These are phyloP conservation scores for Pseudorasbora parva DNA, from an alignment of 2,113 vertebrate species.

Conservation along the genomic window DNA sequence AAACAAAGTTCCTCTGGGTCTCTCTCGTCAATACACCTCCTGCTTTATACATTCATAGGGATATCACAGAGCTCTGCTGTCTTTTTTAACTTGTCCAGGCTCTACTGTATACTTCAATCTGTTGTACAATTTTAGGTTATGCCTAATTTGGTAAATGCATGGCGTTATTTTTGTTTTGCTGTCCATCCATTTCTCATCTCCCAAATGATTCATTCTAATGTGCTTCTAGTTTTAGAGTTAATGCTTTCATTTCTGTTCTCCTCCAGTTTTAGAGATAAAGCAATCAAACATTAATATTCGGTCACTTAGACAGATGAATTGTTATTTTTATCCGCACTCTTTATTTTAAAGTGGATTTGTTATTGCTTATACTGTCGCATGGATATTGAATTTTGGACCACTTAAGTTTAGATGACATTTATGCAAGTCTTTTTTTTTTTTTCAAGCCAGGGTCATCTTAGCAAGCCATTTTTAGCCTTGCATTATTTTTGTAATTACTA, in stretches of 20 bases:
- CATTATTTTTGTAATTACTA: neutral
- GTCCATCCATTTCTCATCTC: conserved; percentile 22
- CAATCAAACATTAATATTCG: conserved; percentile 2
- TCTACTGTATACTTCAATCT: neutral
- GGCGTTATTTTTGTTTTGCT: neutral
- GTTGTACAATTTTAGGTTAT: neutral
- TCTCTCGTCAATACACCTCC: neutral
- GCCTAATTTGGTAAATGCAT: conserved; percentile 27
- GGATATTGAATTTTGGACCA: neutral
- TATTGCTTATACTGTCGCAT: neutral
- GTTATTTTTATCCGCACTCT: neutral
- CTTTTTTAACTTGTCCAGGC: neutral
- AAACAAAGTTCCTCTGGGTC: neutral
- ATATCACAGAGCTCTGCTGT: neutral
- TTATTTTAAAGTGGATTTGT: neutral
- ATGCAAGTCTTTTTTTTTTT: neutral
- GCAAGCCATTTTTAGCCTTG: neutral
- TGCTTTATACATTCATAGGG: neutral
- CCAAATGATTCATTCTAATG: neutral
- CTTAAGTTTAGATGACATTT: neutral
- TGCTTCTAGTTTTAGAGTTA: neutral
- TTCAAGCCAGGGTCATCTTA: neutral
- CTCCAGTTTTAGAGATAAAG: neutral
- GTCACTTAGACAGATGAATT: too few species aligned
- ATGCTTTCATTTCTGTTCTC: neutral